Evolutionary conservation across 2,888 invertebrate species (phyloP).

Genomic region (Busseola fusca): DNA sequence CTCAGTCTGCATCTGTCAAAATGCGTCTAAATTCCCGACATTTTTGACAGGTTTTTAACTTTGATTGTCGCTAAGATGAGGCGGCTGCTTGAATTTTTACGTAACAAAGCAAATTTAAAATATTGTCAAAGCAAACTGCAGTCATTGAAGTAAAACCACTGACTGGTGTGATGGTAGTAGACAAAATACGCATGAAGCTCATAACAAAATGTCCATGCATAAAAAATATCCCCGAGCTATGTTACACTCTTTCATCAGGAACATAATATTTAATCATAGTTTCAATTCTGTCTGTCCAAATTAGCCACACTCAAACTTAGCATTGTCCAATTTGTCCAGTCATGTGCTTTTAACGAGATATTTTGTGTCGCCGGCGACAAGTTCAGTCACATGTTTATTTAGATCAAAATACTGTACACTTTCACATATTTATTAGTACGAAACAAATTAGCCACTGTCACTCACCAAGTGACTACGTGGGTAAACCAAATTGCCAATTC

Average conservation of each 20-base stretch:
- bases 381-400: conserved; percentile 56
- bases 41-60: no score
- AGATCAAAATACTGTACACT: conserved; percentile 58
- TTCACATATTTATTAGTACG: conserved; percentile 48
- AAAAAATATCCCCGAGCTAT: neutral
- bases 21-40: neutral
- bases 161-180: neutral
- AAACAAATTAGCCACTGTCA: conserved; percentile 46
- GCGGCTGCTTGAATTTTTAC: neutral
- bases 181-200: neutral
- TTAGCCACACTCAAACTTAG: conserved; percentile 43
- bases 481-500: conserved; percentile 46
- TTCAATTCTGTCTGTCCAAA: conserved; percentile 52
- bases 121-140: neutral
- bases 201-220: neutral
- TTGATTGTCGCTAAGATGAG: neutral
- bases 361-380: conserved; percentile 44
- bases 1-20: no score
- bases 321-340: conserved; percentile 51
- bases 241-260: conserved; percentile 28
- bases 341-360: conserved; percentile 57
- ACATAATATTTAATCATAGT: conserved; percentile 50
- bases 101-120: neutral
- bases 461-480: conserved; percentile 10
- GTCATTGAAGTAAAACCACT: neutral